Evolutionary conservation across 1,140 invertebrate species (phyloP), one percentile per base, ranked within the genome.

Genomic region (Pentalonia nigronervosa): DNA sequence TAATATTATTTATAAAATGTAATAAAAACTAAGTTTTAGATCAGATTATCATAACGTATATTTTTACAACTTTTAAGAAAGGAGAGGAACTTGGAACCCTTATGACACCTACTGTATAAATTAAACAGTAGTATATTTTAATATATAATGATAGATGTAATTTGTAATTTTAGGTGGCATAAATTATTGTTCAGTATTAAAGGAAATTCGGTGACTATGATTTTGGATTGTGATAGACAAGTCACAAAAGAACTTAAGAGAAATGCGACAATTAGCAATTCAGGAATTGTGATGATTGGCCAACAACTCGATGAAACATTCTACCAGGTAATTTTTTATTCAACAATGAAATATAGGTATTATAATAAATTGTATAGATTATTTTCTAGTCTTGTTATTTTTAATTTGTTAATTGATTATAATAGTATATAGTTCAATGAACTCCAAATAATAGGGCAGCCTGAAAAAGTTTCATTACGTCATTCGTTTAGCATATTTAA

Each of bases 141-240:
- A 84, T 84, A 84, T 84, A 45, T 84, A 41, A 84, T 25, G 36
- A 84, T 45, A 14, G 25, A 14, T 50, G 14, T 50, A 48, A 87
- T 89, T 89, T 81, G 86, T 67, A 76, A 60, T 95, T 95, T 93
- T 94, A 97, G 97, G 94, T 98, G 97, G 97, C 97, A 98, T 95
- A 96, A 97, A 86, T 94, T 98, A 76, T 97, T 96, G 7, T 95
- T 98, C 53, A 97, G 97, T 94, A 95, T 98, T 34, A 98, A 98
- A 95, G 97, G 97, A 0, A 96, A 97, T 94, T 96, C 97, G 0
- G 96, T 96, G 7, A 98, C 97, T 0, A 94, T 98, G 53, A 96
- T 98, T 84, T 95, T 97, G 60, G 97, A 98, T 95, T 98, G 97
- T 94, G 95, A 96, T 23, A 95, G 95, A 60, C 96, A 95, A 60